These are phyloP conservation scores for Oryzias woworae DNA, from an alignment of 2,113 vertebrate species.

Conservation along the genomic window DNA sequence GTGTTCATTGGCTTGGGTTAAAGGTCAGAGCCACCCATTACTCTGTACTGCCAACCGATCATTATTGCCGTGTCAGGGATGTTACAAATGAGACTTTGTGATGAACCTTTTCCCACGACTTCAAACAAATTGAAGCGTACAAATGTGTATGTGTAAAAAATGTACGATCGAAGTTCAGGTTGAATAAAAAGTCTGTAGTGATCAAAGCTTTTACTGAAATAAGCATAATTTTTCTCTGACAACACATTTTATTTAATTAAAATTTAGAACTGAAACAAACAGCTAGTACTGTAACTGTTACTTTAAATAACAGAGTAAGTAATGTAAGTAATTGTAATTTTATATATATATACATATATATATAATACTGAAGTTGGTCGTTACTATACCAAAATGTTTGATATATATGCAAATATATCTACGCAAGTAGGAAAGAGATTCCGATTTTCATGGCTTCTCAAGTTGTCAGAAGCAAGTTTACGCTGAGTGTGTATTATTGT, in stretches of 20 bases:
- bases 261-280: no score
- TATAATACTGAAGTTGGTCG: background rate
- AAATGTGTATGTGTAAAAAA: constrained; percentile 31
- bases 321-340: no score
- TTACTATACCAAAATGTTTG: no score
- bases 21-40: constrained; percentile 76
- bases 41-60: constrained; percentile 73
- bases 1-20: constrained; percentile 72
- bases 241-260: no score
- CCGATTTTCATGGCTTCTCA: constrained; percentile 66
- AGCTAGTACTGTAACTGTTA: no score
- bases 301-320: background rate
- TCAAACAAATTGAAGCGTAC: constrained; percentile 55
- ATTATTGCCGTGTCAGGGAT: constrained; percentile 73
- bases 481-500: constrained; percentile 71
- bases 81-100: constrained; percentile 78
- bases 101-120: constrained; percentile 74
- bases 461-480: constrained; percentile 72
- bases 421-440: constrained; percentile 36
- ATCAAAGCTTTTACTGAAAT: background rate
- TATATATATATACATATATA: background rate
- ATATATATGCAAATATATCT: constrained; percentile 1
- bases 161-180: background rate
- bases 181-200: background rate
- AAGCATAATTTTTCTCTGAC: no score